These are phyloP conservation scores for Gobio gobio DNA, from an alignment of 2,113 vertebrate species.

Conservation along the genomic window DNA sequence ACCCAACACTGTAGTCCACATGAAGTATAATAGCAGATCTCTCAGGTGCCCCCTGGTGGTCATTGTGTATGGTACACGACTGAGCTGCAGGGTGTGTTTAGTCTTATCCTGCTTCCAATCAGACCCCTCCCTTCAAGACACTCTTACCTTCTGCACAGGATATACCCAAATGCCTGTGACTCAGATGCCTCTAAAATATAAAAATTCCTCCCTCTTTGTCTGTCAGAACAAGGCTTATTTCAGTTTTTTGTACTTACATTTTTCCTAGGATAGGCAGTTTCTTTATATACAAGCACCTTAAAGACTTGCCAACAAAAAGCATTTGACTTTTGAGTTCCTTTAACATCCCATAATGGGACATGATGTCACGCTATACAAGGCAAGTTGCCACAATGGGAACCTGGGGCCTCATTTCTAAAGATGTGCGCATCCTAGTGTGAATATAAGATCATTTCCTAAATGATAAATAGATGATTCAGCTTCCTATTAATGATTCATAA, in stretches of 20 bases:
- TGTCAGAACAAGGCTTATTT: neutral
- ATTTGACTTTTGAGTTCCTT: neutral
- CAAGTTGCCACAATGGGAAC: neutral
- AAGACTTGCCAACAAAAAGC: neutral
- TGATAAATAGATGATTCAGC: neutral
- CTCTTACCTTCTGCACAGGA: slow-evolving; percentile 13
- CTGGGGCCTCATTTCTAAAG: neutral
- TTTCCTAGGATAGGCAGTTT: neutral
- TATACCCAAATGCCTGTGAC: neutral
- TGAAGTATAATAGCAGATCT: slow-evolving; percentile 1
- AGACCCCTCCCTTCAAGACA: slow-evolving; percentile 20
- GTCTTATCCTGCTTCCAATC: slow-evolving; percentile 5
- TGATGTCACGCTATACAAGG: neutral
- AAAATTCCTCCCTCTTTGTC: neutral
- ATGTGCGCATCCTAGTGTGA: too few relatives aligned
- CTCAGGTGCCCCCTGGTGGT: slow-evolving; percentile 52
- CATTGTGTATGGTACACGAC: neutral
- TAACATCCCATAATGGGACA: neutral
- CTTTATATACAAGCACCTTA: neutral
- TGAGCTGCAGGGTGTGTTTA: neutral
- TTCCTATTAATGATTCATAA: neutral
- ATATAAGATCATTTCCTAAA: neutral
- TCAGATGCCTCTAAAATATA: neutral
- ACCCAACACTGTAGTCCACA: neutral
- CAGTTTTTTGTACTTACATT: neutral